Base-by-base conservation (phyloP, 1,140 invertebrate genomes). In the Drosophila equinoxialis region DNA sequence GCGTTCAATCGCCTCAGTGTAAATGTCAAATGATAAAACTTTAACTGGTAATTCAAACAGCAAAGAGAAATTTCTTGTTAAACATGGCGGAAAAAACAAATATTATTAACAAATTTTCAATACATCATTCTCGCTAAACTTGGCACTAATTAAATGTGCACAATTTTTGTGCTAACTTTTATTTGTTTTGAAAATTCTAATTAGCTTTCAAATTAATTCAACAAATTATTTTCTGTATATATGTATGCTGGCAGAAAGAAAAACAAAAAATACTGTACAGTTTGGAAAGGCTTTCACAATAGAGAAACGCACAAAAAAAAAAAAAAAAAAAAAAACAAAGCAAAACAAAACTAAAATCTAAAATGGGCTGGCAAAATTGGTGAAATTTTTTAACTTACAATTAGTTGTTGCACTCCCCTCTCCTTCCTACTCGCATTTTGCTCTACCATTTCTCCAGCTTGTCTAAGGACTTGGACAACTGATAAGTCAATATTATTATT, bases 81-180 rank as follows among this genome's bases (percentile, higher is more conserved):
- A 23, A 23, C 2, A 23, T 48, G 17, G 7, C 10, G 20, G 20
- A 23, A 23, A 23, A 48, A 70, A 77, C 11, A 39, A 39, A 39
- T 39, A 13, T 39, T 10, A 11, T 8, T 11, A 39, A 39, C 64
- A 73, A 68, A 73, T 68, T 33, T 45, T 75, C 45, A 64, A 23
- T 14, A 23, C 6, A 51, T 23, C 35, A 37, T 37, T 37, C 35
- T 37, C 45, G 2, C 3, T 20, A 17, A 51, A 23, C 20, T 48
- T 51, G 62, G 83, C 82, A 86, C 82, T 86, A 65, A 86, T 86
- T 75, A 86, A 87, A 77, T 69, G 68, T 83, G 72, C 76, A 86
- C 83, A 81, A 26, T 37, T 60, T 75, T 68, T 69, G 83, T 79
- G 82, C 82, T 71, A 69, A 51, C 55, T 62, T 6, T 45, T 13